A percentile compares a stretch with the other conserved stretches of the same genome.
phyloP scores from a whole-genome alignment of 2,113 vertebrate genomes.

The Tapirus terrestris region DNA sequence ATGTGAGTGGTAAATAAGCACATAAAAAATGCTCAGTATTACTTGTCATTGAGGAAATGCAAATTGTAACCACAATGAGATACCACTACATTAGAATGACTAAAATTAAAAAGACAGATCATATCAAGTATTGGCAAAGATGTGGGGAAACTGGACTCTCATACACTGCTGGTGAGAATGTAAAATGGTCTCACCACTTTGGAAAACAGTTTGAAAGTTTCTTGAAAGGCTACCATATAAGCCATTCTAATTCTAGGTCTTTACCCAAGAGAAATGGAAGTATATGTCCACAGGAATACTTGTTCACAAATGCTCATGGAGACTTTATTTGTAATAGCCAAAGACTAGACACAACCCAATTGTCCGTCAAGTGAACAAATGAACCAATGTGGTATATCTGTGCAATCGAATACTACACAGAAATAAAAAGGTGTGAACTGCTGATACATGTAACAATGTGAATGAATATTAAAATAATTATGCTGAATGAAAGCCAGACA shows the following conservation, averaged over 20 bases:
- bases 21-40: not conserved
- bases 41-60: not conserved
- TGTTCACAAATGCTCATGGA: not conserved
- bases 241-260: not conserved
- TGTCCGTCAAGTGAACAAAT: not conserved
- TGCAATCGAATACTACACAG: not conserved
- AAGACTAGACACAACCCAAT: not conserved
- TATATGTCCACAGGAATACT: not conserved
- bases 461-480: not conserved
- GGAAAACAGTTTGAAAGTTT: not conserved
- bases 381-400: not conserved
- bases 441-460: not conserved
- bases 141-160: not conserved
- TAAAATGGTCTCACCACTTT: not conserved
- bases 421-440: not conserved
- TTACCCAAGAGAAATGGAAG: not conserved
- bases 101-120: not conserved
- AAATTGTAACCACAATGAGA: not conserved
- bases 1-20: not conserved
- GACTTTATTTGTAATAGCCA: not conserved
- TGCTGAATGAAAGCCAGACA: not conserved
- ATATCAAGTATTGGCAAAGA: not conserved
- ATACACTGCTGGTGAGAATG: not conserved
- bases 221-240: not conserved
- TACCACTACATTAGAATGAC: not conserved